Evolutionary conservation across 2,113 vertebrate genomes (phyloP).

Genomic region (Xiphorhynchus elegans): DNA sequence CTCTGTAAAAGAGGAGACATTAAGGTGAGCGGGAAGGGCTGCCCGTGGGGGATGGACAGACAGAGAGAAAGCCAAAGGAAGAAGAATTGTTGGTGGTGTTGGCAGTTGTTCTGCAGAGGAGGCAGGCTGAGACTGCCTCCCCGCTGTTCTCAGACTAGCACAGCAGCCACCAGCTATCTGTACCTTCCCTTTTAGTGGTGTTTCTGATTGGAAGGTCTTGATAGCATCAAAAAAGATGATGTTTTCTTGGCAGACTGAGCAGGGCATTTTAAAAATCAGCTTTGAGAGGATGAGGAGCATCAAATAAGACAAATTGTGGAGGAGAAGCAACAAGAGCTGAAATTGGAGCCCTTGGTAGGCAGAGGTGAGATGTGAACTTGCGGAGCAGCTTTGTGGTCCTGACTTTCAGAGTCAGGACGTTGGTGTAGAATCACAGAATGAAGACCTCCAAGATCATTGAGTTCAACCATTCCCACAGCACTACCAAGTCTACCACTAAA

Average conservation of each 20-base stretch:
- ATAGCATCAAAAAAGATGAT: not conserved
- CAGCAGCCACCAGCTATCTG: not conserved
- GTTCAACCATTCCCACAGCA: not conserved
- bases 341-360: not conserved
- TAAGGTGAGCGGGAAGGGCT: not conserved
- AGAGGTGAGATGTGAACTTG: not conserved
- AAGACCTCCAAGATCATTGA: not conserved
- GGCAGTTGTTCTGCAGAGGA: not conserved
- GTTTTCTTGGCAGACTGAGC: not conserved
- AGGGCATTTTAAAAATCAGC: not conserved
- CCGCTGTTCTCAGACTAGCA: not conserved
- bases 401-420: not conserved
- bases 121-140: not conserved
- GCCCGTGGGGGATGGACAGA: not conserved
- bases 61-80: not conserved
- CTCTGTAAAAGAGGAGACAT: not conserved
- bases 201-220: not conserved
- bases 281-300: not conserved
- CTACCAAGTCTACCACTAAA: not conserved
- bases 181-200: not conserved
- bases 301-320: not conserved
- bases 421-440: not conserved
- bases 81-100: not conserved
- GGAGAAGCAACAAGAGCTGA: not conserved
- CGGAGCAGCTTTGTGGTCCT: not conserved